Evolutionary conservation across 2,797 vertebrate species (phyloP).

Genomic region (Pterois miles): DNA sequence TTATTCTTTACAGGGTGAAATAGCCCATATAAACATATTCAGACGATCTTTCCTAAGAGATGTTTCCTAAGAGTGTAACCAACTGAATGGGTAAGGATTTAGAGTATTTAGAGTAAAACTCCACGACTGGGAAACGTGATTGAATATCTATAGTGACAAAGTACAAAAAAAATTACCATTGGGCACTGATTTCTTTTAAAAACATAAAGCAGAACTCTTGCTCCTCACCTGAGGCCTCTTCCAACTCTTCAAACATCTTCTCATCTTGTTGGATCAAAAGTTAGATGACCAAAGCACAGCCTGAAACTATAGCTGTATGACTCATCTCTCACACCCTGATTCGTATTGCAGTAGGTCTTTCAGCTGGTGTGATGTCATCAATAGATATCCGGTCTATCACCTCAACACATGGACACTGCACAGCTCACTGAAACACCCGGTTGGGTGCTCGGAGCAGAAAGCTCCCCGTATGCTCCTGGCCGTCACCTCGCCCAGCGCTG

Average conservation of each 20-base stretch:
- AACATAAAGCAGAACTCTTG: not conserved
- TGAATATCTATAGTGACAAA: not conserved
- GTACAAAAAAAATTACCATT: not conserved
- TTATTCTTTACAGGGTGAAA: no score
- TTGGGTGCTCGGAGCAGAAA: slow-evolving; percentile 28
- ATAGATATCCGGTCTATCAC: slow-evolving; percentile 32
- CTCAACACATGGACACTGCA: slow-evolving; percentile 28
- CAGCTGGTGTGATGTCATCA: slow-evolving; percentile 7
- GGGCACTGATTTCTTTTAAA: not conserved
- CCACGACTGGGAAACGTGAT: not conserved
- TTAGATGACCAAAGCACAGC: not conserved
- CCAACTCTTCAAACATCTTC: not conserved
- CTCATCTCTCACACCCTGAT: not conserved
- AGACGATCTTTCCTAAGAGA: not conserved
- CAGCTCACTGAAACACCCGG: slow-evolving; percentile 35
- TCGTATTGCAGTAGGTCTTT: not conserved
- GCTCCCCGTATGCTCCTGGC: slow-evolving; percentile 13
- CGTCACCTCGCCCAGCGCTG: slow-evolving; percentile 5
- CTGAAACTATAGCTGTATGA: not conserved
- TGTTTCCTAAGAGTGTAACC: not conserved
- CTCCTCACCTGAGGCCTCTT: not conserved
- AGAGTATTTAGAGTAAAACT: not conserved
- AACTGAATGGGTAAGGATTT: not conserved
- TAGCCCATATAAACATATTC: no score
- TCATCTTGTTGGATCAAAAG: not conserved